Evolutionary conservation across 2,888 invertebrate genomes (phyloP).

Genomic region (Dorcus hopei): DNA sequence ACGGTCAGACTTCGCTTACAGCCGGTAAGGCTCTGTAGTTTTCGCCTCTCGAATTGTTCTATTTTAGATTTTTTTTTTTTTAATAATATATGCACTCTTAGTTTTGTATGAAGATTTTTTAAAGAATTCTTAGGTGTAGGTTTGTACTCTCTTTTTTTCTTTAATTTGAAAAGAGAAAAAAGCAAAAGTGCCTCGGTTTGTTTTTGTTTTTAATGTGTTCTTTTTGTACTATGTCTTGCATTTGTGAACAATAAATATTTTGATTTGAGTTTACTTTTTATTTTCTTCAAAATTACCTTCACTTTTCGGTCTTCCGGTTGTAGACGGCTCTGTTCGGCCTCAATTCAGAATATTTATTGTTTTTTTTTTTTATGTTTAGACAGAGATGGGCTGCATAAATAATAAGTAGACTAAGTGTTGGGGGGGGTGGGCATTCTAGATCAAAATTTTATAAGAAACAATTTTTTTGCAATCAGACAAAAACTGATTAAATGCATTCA

Average conservation of each 20-base stretch:
- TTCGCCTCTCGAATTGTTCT: neutral
- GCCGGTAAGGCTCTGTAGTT: constrained; percentile 1
- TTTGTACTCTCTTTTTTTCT: constrained; percentile 2
- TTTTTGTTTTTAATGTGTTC: constrained; percentile 8
- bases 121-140: neutral
- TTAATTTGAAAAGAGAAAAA: neutral
- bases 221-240: constrained; percentile 19
- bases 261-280: constrained; percentile 36
- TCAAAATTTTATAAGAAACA: too few relatives aligned
- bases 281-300: constrained; percentile 29
- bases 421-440: too few relatives aligned
- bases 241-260: constrained; percentile 51
- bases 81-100: neutral
- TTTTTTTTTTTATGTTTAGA: constrained; percentile 22
- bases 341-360: constrained; percentile 42
- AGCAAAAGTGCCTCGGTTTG: neutral
- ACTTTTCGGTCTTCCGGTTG: constrained; percentile 8
- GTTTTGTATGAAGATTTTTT: neutral
- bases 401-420: too few relatives aligned
- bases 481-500: too few relatives aligned
- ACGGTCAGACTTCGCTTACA: constrained; percentile 53
- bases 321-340: constrained; percentile 7
- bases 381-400: too few relatives aligned
- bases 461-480: too few relatives aligned
- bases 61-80: neutral